Conservation (phyloP, 2,797 vertebrate genomes). For the Falco biarmicus region DNA sequence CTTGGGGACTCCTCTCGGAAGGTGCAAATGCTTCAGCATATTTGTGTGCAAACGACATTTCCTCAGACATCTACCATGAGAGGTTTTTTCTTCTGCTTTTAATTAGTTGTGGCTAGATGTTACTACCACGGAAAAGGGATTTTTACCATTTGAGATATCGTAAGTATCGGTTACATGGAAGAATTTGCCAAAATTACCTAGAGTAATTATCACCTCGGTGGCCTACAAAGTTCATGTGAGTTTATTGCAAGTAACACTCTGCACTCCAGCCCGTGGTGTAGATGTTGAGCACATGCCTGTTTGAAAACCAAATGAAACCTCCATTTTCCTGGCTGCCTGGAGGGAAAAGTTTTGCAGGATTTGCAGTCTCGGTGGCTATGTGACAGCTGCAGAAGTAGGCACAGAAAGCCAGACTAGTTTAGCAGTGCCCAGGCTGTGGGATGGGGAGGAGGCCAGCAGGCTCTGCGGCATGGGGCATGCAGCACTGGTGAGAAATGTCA, state of each 20-base stretch:
- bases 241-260: not conserved
- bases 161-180: not conserved
- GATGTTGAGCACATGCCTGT: not conserved
- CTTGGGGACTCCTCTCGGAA: not conserved
- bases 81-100: not conserved
- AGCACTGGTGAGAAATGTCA: not conserved
- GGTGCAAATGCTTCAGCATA: not conserved
- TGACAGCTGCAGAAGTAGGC: not conserved
- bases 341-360: not conserved
- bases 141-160: not conserved
- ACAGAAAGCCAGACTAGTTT: not conserved
- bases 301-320: slow-evolving; percentile 20
- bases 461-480: rapidly evolving
- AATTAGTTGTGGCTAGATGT: not conserved
- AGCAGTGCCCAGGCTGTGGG: not conserved
- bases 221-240: not conserved
- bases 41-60: not conserved
- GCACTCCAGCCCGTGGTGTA: not conserved
- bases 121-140: not conserved
- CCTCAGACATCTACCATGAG: not conserved
- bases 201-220: slow-evolving; percentile 3
- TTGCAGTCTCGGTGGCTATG: not conserved
- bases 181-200: not conserved
- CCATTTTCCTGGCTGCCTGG: not conserved
- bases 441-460: not conserved